Percentiles rank a stretch among this genome's conserved stretches.
Evolutionary conservation across 2,113 vertebrate genomes (phyloP).

Genomic region (Eurystomus gularis): DNA sequence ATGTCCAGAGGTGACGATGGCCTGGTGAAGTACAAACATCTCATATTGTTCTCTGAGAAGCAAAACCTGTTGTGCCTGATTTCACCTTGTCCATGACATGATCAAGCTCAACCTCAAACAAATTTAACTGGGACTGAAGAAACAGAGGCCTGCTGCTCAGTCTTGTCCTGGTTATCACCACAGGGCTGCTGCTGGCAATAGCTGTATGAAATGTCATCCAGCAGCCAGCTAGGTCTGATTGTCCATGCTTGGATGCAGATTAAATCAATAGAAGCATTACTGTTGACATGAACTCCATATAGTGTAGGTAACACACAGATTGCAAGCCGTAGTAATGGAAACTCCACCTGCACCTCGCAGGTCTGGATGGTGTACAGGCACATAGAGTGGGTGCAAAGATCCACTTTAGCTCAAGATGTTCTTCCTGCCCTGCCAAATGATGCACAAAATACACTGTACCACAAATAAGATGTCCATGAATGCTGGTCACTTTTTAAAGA

Average conservation of each 20-base stretch:
- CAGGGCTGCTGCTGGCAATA: background rate
- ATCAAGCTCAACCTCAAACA: background rate
- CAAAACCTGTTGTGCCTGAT: background rate
- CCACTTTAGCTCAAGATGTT: background rate
- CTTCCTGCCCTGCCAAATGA: background rate
- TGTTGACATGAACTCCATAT: background rate
- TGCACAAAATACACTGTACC: background rate
- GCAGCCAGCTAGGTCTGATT: background rate
- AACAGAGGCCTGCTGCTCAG: background rate
- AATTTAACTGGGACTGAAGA: background rate
- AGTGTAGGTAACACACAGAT: background rate
- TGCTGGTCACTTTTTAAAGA: too few relatives aligned
- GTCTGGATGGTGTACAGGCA: rapidly evolving
- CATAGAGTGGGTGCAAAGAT: background rate
- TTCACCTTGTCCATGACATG: background rate
- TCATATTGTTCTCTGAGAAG: background rate
- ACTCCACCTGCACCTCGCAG: background rate
- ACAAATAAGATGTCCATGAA: background rate
- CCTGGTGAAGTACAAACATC: background rate
- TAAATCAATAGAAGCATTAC: background rate
- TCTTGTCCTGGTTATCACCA: background rate
- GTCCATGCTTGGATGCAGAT: rapidly evolving
- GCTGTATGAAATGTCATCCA: background rate
- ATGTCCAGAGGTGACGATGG: background rate
- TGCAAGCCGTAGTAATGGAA: background rate